phyloP scores from a whole-genome alignment of 1,140 invertebrate species.

The Propsilocerus akamusi region DNA sequence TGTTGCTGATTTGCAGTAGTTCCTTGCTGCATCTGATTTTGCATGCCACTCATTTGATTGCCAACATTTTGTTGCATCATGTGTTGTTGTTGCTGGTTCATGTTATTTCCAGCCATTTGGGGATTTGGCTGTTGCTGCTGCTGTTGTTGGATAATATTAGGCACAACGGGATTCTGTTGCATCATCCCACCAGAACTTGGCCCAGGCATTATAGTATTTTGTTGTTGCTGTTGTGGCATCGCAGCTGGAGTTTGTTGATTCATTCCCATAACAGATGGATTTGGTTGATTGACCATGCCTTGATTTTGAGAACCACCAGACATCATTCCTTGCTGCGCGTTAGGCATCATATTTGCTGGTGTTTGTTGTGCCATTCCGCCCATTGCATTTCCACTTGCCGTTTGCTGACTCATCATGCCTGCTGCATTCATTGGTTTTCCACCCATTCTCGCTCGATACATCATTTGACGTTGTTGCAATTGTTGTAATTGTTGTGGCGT shows the following conservation, averaged over 20 bases:
- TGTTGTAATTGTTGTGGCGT: constrained; percentile 10
- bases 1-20: constrained; percentile 10
- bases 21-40: constrained; percentile 22
- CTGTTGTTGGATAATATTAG: not conserved
- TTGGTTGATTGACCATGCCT: not conserved
- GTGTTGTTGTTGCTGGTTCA: constrained; percentile 19
- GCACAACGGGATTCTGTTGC: not conserved
- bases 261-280: not conserved
- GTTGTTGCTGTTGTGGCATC: not conserved
- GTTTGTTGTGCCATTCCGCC: not conserved
- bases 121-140: constrained; percentile 16
- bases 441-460: constrained; percentile 9
- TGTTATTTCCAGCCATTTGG: constrained; percentile 7
- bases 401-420: not conserved
- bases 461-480: constrained; percentile 10
- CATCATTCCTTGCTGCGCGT: not conserved
- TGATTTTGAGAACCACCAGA: not conserved
- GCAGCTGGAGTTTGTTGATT: not conserved
- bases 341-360: not conserved
- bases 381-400: not conserved
- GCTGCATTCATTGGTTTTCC: not conserved
- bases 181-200: not conserved
- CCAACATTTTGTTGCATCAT: constrained; percentile 24
- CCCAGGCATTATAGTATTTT: not conserved
- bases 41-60: constrained; percentile 24